These are phyloP conservation scores for Dunckerocampus dactyliophorus DNA, from an alignment of 2,113 vertebrate species.

Conservation along the genomic window DNA sequence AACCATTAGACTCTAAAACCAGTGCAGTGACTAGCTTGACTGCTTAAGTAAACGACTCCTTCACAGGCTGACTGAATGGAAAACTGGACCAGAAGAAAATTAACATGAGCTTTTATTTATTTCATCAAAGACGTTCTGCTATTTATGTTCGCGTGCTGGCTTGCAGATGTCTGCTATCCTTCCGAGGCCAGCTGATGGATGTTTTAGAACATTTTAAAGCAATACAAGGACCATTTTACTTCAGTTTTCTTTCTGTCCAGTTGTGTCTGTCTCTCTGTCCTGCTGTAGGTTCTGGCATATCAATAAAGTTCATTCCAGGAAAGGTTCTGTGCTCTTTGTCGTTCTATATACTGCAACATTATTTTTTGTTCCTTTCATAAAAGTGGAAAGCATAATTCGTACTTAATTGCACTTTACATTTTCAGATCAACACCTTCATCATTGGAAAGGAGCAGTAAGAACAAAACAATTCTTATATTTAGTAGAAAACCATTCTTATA, in stretches of 20 bases:
- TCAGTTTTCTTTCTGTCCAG: conserved; percentile 52
- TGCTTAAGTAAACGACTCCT: conserved; percentile 10
- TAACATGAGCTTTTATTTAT: conserved; percentile 62
- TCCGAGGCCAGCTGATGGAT: conserved; percentile 1
- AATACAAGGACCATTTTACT: conserved; percentile 8
- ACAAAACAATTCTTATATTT: too few species aligned
- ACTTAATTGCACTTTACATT: too few species aligned
- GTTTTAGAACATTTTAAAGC: conserved; percentile 18
- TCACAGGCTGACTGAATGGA: conserved; percentile 24
- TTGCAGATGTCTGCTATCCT: conserved; percentile 7
- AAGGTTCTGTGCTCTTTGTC: not conserved
- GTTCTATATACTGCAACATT: conserved; percentile 2
- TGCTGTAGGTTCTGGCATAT: conserved; percentile 30
- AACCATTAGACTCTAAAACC: conserved; percentile 18
- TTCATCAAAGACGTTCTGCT: conserved; percentile 44
- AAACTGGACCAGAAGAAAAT: conserved; percentile 52
- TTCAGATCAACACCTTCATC: too few species aligned
- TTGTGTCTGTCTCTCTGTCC: conserved; percentile 21
- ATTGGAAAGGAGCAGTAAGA: too few species aligned
- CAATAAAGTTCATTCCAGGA: conserved; percentile 58
- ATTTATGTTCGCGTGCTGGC: conserved; percentile 43
- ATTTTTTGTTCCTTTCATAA: not conserved
- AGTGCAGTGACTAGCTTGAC: not conserved
- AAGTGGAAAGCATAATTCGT: too few species aligned
- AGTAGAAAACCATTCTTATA: too few species aligned